A percentile compares a stretch with the other conserved stretches of the same genome.
Conservation (phyloP, 2,888 invertebrate species). For the Cyclophora albipunctata region DNA sequence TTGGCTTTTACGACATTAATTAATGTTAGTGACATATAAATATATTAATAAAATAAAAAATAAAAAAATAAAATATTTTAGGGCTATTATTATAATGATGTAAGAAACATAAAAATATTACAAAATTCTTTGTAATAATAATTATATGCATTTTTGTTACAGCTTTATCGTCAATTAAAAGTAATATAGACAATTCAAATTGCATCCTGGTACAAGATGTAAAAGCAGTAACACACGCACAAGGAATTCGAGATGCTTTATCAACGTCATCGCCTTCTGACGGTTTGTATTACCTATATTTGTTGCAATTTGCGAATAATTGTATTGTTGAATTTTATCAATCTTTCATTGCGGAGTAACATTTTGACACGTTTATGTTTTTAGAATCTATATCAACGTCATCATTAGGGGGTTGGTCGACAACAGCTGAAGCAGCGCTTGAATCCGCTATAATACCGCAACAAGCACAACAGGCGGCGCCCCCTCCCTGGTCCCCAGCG, state of each 20-base stretch:
- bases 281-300: constrained; percentile 39
- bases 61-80: no score
- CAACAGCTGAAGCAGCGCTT: constrained; percentile 72
- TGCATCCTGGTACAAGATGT: constrained; percentile 93
- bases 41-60: no score
- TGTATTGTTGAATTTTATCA: no score
- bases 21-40: constrained; percentile 22
- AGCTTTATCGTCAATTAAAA: constrained; percentile 94
- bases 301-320: no score
- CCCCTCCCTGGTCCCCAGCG: constrained; percentile 85
- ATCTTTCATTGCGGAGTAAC: no score
- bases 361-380: background rate
- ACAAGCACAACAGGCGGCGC: constrained; percentile 83
- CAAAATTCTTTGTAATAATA: background rate
- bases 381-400: constrained; percentile 80
- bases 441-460: constrained; percentile 77
- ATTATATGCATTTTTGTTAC: constrained; percentile 64
- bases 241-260: constrained; percentile 84
- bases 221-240: constrained; percentile 90
- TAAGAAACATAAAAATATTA: no score
- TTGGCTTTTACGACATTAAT: constrained; percentile 33
- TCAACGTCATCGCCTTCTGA: constrained; percentile 69
- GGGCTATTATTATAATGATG: background rate
- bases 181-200: constrained; percentile 90
- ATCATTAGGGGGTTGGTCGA: constrained; percentile 65